phyloP scores from a whole-genome alignment of 2,797 vertebrate genomes.

The Platalea minor region DNA sequence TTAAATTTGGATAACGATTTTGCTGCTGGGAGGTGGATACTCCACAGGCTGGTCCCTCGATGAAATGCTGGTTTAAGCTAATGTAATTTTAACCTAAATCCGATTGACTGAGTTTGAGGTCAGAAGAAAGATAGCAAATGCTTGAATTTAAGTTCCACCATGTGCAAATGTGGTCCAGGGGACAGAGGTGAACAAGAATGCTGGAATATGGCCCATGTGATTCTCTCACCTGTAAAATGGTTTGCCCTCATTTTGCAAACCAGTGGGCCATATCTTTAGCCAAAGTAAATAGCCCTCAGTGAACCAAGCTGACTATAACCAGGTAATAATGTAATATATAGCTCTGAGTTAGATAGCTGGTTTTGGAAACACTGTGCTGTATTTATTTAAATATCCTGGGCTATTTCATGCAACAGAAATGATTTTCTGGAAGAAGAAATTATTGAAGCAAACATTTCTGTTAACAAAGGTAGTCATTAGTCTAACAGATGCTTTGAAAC shows the following conservation, averaged over 20 bases:
- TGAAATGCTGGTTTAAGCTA: background rate
- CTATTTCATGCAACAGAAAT: background rate
- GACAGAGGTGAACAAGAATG: background rate
- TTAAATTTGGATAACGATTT: background rate
- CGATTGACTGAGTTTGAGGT: background rate
- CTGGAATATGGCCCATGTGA: background rate
- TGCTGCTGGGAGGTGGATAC: background rate
- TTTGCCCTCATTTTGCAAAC: conserved; percentile 1
- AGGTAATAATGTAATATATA: background rate
- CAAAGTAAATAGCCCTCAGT: background rate
- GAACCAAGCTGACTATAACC: background rate
- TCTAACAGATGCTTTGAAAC: background rate
- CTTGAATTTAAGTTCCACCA: background rate
- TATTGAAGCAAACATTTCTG: background rate
- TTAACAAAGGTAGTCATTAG: background rate
- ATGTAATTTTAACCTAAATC: background rate
- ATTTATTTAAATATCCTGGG: background rate
- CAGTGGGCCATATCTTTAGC: background rate
- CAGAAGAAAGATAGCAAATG: background rate
- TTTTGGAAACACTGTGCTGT: background rate
- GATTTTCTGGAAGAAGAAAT: background rate
- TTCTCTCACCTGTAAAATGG: background rate
- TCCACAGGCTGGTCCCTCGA: background rate
- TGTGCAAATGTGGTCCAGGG: background rate
- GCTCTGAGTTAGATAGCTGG: background rate